Percentiles rank a stretch among this genome's conserved stretches.
Conservation (phyloP, 2,888 invertebrate species). For the Himalopsyche anomala region DNA sequence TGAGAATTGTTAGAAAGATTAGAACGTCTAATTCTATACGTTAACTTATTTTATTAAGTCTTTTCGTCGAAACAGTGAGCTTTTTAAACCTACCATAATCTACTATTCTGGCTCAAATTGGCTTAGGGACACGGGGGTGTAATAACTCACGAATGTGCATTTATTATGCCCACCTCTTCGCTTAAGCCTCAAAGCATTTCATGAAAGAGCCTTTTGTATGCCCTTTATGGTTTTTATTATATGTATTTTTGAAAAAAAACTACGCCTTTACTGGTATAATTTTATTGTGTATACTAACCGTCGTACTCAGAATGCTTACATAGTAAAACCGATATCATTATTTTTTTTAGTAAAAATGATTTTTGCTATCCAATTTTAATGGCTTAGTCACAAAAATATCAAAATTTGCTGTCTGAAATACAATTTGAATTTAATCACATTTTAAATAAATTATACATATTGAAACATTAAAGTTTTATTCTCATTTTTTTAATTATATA, state of each 20-base stretch:
- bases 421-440: too few species aligned
- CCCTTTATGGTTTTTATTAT: constrained; percentile 5
- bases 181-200: constrained; percentile 35
- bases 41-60: not conserved
- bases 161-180: constrained; percentile 53
- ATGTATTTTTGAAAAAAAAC: not conserved
- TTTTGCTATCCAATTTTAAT: not conserved
- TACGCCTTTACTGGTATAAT: not conserved
- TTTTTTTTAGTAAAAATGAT: not conserved
- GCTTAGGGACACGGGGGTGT: constrained; percentile 52
- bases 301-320: not conserved
- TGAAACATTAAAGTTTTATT: too few species aligned
- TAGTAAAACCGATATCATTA: not conserved
- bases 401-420: too few species aligned
- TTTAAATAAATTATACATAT: too few species aligned
- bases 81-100: constrained; percentile 44
- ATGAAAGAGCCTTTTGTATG: constrained; percentile 7
- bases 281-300: not conserved
- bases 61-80: constrained; percentile 14
- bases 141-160: constrained; percentile 58
- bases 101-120: constrained; percentile 57
- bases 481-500: too few species aligned
- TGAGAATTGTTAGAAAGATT: not conserved
- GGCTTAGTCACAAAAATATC: too few species aligned
- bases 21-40: not conserved